phyloP scores from a whole-genome alignment of 2,888 invertebrate species.

The Acrocyrtus sp. region DNA sequence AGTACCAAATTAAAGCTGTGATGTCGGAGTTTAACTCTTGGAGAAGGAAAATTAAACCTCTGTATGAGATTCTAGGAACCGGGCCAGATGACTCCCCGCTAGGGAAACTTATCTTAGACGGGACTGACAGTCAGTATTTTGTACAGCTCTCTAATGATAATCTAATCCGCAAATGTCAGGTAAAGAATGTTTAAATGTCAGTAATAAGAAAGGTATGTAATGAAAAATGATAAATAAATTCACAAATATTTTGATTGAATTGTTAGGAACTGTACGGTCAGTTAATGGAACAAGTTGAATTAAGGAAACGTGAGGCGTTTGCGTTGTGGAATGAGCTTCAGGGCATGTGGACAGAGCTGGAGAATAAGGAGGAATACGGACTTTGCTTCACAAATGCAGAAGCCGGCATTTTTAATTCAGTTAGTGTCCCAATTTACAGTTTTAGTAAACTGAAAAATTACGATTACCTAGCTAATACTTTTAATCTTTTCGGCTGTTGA shows the following conservation, averaged over 20 bases:
- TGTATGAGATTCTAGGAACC: constrained; percentile 33
- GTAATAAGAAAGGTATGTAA: too few relatives aligned
- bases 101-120: constrained; percentile 10
- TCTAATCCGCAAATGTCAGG: constrained; percentile 29
- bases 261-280: constrained; percentile 33
- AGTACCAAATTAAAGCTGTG: constrained; percentile 9
- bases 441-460: too few relatives aligned
- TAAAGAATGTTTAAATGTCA: neutral
- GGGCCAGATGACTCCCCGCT: constrained; percentile 4
- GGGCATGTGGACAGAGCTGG: constrained; percentile 25
- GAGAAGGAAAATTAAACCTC: constrained; percentile 47
- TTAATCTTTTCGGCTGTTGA: too few relatives aligned
- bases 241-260: neutral
- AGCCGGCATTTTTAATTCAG: constrained; percentile 29
- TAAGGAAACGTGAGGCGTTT: constrained; percentile 1
- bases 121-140: neutral
- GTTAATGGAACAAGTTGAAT: constrained; percentile 12
- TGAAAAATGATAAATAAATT: neutral
- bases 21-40: constrained; percentile 27
- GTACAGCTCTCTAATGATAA: neutral
- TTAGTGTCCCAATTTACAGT: constrained; percentile 9
- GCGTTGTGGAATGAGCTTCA: constrained; percentile 32
- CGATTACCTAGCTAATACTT: too few relatives aligned
- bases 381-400: constrained; percentile 44
- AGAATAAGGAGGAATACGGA: constrained; percentile 40